Base-by-base conservation (phyloP, 2,888 invertebrate species). In the Panzeria rudis region DNA sequence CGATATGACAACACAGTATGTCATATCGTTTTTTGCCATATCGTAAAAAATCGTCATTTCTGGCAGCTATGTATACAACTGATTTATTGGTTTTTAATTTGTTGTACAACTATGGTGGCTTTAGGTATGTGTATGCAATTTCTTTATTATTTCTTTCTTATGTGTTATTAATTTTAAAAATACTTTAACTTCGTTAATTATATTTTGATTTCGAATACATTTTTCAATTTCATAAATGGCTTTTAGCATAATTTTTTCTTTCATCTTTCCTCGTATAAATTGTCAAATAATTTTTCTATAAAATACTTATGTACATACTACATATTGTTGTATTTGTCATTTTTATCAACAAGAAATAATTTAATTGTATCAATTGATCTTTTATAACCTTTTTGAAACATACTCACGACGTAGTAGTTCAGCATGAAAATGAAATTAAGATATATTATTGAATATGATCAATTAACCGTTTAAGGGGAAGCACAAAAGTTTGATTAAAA, bases 321-420 rank as follows among this genome's bases (percentile, higher is more conserved):
- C 17, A 4, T 54, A 2, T 23, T 50, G 52, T 41, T 75, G 32
- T 56, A 38, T 44, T 64, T 1, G 61, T 59, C 1, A 29, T 82
- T 75, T 78, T 84, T 86, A 86, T 77, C 83, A 86, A 86, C 86
- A 81, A 86, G 68, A 86, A 56, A 68, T 89, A 89, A 89, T 90
- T 91, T 88, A 91, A 91, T 91, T 91, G 89, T 90, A 89, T 89
- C 89, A 91, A 91, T 91, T 91, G 91, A 91, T 88, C 91, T 91
- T 84, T 90, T 69, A 50, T 82, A 89, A 89, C 84, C 84, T 85
- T 78, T 78, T 61, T 20, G 35, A 79, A 72, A 64, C 71, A 62
- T 62, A 64, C 62, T 54, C 5, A 20, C 54, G 61, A 64, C 62
- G 71, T 54, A 64, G 62, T 71, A 62, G 71, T 72, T 41, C 32